A percentile compares a stretch with the other conserved stretches of the same genome.
Evolutionary conservation across 2,113 vertebrate genomes (phyloP).

Genomic region (Natator depressus): DNA sequence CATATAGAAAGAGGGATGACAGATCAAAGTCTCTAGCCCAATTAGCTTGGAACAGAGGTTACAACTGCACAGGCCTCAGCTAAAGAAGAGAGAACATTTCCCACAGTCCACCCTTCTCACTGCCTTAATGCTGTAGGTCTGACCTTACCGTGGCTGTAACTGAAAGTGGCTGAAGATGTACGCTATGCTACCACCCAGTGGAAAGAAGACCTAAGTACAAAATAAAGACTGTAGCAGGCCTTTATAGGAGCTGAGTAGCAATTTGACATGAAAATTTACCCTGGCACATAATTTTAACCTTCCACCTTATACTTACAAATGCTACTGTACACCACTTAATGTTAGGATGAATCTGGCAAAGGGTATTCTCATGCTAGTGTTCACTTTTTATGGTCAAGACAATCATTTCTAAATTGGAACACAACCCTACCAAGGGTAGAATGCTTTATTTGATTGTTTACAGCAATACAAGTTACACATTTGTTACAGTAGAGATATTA

Average conservation of each 20-base stretch:
- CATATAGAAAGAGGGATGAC: neutral
- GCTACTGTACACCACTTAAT: accelerated
- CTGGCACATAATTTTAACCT: neutral
- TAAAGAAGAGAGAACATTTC: slow-evolving; percentile 6
- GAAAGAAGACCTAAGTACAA: neutral
- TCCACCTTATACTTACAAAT: neutral
- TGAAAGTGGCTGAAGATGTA: neutral
- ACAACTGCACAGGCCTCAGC: accelerated
- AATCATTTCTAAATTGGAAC: neutral
- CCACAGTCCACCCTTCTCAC: neutral
- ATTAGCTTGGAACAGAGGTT: neutral
- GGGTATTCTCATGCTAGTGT: accelerated
- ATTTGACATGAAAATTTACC: neutral
- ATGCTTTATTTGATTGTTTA: slow-evolving; percentile 38
- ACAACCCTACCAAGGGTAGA: slow-evolving; percentile 18
- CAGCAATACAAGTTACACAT: slow-evolving; percentile 61
- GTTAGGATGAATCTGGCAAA: neutral
- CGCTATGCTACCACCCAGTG: slow-evolving; percentile 54
- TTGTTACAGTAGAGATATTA: slow-evolving; percentile 52
- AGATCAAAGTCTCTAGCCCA: neutral
- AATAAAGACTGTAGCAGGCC: neutral
- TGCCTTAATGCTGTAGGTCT: neutral
- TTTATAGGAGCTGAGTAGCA: neutral
- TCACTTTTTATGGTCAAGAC: neutral
- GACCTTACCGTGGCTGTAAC: accelerated